Conservation (phyloP, 1,140 invertebrate species). For the Cotesia vestalis region DNA sequence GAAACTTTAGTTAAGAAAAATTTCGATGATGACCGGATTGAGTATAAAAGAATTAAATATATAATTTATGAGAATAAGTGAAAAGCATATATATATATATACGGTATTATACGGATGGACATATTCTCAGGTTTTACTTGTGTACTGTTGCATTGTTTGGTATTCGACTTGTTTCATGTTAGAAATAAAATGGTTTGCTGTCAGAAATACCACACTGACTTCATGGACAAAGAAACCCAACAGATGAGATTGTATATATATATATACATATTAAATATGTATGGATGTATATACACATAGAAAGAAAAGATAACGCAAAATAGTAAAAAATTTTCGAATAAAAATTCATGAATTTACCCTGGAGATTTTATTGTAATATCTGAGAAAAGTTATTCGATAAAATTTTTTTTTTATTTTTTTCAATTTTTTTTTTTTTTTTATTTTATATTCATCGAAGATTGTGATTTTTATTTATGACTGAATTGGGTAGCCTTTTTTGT, state of each 20-base stretch:
- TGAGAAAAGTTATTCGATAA: too few species aligned
- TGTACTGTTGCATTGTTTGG: background rate
- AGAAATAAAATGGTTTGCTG: constrained; percentile 15
- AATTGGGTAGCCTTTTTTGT: background rate
- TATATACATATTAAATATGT: too few species aligned
- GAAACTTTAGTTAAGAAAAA: background rate
- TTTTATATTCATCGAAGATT: background rate
- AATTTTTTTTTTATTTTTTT: too few species aligned
- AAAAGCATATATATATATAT: background rate
- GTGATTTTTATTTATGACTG: background rate
- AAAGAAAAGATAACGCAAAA: too few species aligned
- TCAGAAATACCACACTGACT: too few species aligned
- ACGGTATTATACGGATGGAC: background rate
- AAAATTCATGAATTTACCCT: too few species aligned
- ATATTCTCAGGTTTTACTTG: constrained; percentile 3
- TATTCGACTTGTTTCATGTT: constrained; percentile 1
- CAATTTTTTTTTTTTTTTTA: too few species aligned
- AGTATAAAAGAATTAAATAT: background rate
- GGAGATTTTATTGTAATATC: too few species aligned
- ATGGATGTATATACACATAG: too few species aligned
- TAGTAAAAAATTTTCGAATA: too few species aligned
- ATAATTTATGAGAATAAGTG: background rate
- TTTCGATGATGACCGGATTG: constrained; percentile 17
- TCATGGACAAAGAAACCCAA: too few species aligned
- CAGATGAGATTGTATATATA: too few species aligned